A percentile compares a stretch with the other conserved stretches of the same genome.
These are phyloP conservation scores for Barypeithes pellucidus DNA, from an alignment of 2,888 invertebrate genomes.

Conservation along the genomic window DNA sequence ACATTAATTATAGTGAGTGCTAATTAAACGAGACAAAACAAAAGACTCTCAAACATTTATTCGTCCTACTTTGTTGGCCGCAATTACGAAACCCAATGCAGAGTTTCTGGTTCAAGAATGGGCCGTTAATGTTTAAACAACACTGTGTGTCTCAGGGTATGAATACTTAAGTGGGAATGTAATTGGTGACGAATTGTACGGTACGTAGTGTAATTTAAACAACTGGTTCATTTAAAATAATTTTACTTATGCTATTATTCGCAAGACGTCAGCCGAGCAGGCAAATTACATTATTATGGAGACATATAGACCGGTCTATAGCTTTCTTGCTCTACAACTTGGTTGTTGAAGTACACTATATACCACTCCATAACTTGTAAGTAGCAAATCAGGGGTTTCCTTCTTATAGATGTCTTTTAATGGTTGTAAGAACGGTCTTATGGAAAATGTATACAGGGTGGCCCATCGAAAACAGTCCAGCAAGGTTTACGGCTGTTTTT, in stretches of 20 bases:
- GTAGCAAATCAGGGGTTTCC: no score
- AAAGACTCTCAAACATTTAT: conserved; percentile 2
- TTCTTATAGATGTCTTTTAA: no score
- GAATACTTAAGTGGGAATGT: conserved; percentile 46
- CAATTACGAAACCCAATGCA: conserved; percentile 46
- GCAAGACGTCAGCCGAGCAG: no score
- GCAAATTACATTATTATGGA: no score
- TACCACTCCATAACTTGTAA: no score
- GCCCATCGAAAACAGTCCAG: no score
- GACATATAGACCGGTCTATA: no score
- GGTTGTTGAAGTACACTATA: no score
- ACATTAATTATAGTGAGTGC: not conserved
- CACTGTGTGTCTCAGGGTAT: conserved; percentile 43
- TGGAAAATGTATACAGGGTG: no score
- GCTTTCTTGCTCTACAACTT: no score
- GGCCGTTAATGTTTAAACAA: conserved; percentile 48
- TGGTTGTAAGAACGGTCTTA: no score
- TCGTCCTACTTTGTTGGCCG: conserved; percentile 7
- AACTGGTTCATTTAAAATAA: not conserved
- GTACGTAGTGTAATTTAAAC: conserved; percentile 7
- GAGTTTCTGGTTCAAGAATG: conserved; percentile 42
- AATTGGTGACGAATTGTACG: conserved; percentile 46
- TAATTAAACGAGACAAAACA: conserved; percentile 1
- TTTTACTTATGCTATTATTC: not conserved
- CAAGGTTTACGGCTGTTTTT: no score